phyloP scores from a whole-genome alignment of 1,140 invertebrate species.

The Macrosteles quadrilineatus region DNA sequence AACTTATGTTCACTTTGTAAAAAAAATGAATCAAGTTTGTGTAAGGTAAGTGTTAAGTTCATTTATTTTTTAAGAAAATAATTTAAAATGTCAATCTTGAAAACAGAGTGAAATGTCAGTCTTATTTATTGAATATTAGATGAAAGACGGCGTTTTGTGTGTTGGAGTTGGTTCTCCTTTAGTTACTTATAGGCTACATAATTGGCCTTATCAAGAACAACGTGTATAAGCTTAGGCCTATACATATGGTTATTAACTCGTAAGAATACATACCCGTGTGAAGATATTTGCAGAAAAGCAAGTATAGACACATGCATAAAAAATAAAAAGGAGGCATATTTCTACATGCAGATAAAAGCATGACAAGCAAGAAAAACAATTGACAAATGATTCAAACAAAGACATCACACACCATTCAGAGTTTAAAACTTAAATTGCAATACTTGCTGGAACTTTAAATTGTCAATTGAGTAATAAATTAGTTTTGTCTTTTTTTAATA shows the following conservation, averaged over 20 bases:
- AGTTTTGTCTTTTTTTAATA: too few species aligned
- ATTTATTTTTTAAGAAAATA: too few species aligned
- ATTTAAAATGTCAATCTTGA: neutral
- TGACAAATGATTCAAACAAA: too few species aligned
- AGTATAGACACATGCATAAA: too few species aligned
- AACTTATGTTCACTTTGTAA: constrained; percentile 30
- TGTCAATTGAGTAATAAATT: too few species aligned
- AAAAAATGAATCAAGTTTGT: constrained; percentile 24
- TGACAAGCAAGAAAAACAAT: too few species aligned
- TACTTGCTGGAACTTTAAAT: too few species aligned
- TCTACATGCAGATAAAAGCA: too few species aligned
- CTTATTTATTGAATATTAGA: neutral
- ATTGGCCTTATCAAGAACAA: neutral
- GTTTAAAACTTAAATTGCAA: too few species aligned
- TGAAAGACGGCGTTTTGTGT: neutral
- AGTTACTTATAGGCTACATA: neutral
- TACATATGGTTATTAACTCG: too few species aligned
- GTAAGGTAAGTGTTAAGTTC: constrained; percentile 3
- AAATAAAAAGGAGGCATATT: too few species aligned
- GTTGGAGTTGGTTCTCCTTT: neutral
- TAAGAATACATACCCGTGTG: neutral
- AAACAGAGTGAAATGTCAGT: neutral
- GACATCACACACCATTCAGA: too few species aligned
- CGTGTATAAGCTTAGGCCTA: neutral
- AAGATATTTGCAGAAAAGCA: neutral